phyloP scores from a whole-genome alignment of 1,140 invertebrate genomes.

The Augochlora pura region DNA sequence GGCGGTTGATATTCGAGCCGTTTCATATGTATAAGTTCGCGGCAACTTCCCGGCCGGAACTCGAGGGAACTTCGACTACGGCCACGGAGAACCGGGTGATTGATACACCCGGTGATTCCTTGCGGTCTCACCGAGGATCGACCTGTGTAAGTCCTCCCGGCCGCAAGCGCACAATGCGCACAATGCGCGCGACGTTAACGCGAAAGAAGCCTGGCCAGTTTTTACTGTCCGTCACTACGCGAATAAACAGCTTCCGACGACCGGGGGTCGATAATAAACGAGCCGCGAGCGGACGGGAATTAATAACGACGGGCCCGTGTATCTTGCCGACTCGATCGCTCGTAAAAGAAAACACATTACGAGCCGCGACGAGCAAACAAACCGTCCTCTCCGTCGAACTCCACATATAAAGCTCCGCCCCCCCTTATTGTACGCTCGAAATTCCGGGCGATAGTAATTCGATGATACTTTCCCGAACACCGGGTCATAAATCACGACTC shows the following conservation, averaged over 20 bases:
- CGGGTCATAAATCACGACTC: constrained; percentile 57
- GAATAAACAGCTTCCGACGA: background rate
- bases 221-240: too few relatives aligned
- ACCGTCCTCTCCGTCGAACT: background rate
- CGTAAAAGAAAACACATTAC: constrained; percentile 23
- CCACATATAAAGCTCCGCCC: background rate
- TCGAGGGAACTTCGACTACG: constrained; percentile 36
- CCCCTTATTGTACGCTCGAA: background rate
- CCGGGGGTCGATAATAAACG: constrained; percentile 24
- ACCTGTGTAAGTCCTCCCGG: constrained; percentile 40
- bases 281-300: background rate
- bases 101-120: constrained; percentile 53
- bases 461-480: constrained; percentile 45
- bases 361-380: constrained; percentile 15
- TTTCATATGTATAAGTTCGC: constrained; percentile 57
- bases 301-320: constrained; percentile 1
- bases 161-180: background rate
- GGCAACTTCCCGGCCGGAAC: constrained; percentile 21
- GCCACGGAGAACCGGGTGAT: constrained; percentile 32
- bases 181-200: too few relatives aligned
- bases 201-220: too few relatives aligned
- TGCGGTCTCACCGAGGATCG: constrained; percentile 33
- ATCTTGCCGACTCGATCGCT: constrained; percentile 2
- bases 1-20: constrained; percentile 12
- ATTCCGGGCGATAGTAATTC: constrained; percentile 27